These are phyloP conservation scores for Ostrea denselamellosa DNA, from an alignment of 1,140 invertebrate species.

Conservation along the genomic window DNA sequence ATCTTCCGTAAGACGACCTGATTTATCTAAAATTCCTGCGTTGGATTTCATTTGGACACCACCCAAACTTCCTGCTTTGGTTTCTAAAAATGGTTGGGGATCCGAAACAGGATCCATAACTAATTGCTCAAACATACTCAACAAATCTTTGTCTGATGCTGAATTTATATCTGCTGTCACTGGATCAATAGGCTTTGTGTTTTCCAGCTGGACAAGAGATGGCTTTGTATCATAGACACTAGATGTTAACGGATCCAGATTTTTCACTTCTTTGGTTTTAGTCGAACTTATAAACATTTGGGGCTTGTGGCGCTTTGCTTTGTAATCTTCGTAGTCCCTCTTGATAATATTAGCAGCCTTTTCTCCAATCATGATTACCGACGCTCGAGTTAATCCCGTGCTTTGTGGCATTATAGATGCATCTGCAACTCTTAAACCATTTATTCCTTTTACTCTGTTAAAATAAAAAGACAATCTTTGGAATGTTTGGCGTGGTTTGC, in stretches of 20 bases:
- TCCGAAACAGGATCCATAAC: not conserved
- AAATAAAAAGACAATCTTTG: not conserved
- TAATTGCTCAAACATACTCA: constrained; percentile 25
- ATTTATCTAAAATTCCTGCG: not conserved
- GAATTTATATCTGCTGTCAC: not conserved
- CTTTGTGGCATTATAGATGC: constrained; percentile 43
- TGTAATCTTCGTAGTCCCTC: constrained; percentile 8
- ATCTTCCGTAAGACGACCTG: not conserved
- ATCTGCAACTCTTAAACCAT: constrained; percentile 41
- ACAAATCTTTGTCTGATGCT: not conserved
- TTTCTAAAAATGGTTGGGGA: not conserved
- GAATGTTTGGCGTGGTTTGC: too few species aligned
- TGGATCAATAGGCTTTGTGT: constrained; percentile 3
- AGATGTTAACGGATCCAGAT: not conserved
- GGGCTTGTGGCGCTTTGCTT: not conserved
- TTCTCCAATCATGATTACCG: constrained; percentile 45
- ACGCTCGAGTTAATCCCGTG: not conserved
- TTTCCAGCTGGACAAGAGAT: not conserved
- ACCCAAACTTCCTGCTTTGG: not conserved
- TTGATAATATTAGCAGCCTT: constrained; percentile 39
- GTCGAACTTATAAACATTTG: not conserved
- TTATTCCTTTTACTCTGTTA: constrained; percentile 46
- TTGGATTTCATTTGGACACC: not conserved
- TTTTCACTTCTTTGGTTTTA: not conserved
- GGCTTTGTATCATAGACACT: constrained; percentile 5